These are phyloP conservation scores for Chesias legatella DNA, from an alignment of 2,888 invertebrate species.

Conservation along the genomic window DNA sequence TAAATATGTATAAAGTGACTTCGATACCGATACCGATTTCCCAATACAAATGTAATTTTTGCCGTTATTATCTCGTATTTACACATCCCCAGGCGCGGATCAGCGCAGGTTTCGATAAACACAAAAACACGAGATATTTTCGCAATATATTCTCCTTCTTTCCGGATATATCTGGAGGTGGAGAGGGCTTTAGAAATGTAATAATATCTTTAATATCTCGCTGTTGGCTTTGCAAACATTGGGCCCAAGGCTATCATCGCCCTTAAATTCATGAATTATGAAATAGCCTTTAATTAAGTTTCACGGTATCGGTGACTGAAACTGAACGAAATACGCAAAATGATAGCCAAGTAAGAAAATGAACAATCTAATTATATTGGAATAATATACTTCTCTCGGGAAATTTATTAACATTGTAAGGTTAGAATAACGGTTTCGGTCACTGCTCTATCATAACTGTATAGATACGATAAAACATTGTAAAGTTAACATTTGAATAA, in stretches of 20 bases:
- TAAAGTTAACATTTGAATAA: no score
- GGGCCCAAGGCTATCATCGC: slow-evolving; percentile 42
- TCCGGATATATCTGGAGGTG: slow-evolving; percentile 38
- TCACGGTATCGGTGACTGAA: slow-evolving; percentile 22
- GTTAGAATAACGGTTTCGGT: slow-evolving; percentile 21
- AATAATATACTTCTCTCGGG: slow-evolving; percentile 31
- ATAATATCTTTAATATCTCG: slow-evolving; percentile 61
- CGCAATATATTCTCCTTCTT: slow-evolving; percentile 41
- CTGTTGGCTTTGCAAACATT: slow-evolving; percentile 53
- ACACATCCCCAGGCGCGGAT: slow-evolving; percentile 29
- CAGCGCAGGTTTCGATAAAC: slow-evolving; percentile 28
- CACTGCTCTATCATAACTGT: no score
- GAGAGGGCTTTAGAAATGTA: slow-evolving; percentile 51
- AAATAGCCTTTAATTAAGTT: slow-evolving; percentile 36
- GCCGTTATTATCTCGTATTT: slow-evolving; percentile 40
- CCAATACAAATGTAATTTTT: slow-evolving; percentile 28
- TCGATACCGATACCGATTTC: slow-evolving; percentile 1
- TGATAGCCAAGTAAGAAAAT: slow-evolving; percentile 39
- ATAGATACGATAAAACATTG: no score
- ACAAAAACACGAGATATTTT: slow-evolving; percentile 35
- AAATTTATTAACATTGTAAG: slow-evolving; percentile 33
- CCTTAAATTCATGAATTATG: slow-evolving; percentile 43
- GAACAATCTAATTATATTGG: slow-evolving; percentile 30
- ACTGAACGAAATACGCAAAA: slow-evolving; percentile 33
- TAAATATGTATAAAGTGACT: slow-evolving; percentile 8